Percentiles rank a stretch among this genome's conserved stretches.
phyloP scores from a whole-genome alignment of 1,140 invertebrate genomes.

The Pachypeltis micranthus region DNA sequence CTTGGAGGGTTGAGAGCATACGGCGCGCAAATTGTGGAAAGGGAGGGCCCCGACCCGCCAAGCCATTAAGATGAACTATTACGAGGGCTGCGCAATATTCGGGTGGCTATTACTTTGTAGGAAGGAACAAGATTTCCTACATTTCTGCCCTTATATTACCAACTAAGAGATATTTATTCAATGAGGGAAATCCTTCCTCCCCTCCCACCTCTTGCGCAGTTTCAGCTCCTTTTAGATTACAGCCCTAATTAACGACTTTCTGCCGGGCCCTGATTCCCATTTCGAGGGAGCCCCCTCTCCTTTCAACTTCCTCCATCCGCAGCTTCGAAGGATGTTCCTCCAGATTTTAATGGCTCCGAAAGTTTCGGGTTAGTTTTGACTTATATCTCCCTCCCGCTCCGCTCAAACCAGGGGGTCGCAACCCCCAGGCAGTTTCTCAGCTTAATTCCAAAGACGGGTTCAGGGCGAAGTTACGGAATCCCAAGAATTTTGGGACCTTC shows the following conservation, averaged over 20 bases:
- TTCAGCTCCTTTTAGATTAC: neutral
- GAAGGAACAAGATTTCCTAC: neutral
- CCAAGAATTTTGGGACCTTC: no score
- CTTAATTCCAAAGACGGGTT: no score
- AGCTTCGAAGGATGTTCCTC: neutral
- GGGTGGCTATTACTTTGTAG: neutral
- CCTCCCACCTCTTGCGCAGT: no score
- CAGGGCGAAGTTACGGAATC: neutral
- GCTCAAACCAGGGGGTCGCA: no score
- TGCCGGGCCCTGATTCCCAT: no score
- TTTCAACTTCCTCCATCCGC: neutral
- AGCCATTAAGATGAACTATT: neutral
- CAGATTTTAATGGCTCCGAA: neutral
- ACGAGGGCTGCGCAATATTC: neutral
- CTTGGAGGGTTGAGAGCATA: no score
- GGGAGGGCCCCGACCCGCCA: no score
- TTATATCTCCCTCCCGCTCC: neutral
- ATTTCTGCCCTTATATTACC: neutral
- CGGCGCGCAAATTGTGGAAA: no score
- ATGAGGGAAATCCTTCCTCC: neutral
- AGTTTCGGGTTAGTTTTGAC: neutral
- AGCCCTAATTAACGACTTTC: neutral
- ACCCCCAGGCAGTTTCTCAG: no score
- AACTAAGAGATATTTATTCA: neutral
- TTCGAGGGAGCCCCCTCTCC: no score